phyloP scores from a whole-genome alignment of 2,797 vertebrate species.

The Falco naumanni region DNA sequence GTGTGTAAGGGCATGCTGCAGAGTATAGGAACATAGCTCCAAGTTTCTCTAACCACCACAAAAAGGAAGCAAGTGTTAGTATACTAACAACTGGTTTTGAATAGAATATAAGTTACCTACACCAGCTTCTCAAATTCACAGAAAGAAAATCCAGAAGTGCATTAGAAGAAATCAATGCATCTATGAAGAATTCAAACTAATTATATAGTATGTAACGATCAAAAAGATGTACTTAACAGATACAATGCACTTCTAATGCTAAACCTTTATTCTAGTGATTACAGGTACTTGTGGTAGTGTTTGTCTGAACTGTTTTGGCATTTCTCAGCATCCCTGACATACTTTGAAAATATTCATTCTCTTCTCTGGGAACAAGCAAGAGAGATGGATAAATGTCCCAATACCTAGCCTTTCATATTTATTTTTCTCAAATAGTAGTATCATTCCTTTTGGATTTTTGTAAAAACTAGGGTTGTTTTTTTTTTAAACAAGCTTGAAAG shows the following conservation, averaged over 20 bases:
- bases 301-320: not conserved
- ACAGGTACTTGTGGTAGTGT: not conserved
- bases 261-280: not conserved
- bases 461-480: not conserved
- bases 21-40: not conserved
- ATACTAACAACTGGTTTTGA: not conserved
- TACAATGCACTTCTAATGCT: not conserved
- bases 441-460: not conserved
- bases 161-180: not conserved
- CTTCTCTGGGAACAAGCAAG: not conserved
- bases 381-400: not conserved
- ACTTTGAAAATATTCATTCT: not conserved
- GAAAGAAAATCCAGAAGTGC: not conserved
- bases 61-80: not conserved
- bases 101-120: not conserved
- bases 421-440: not conserved
- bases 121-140: not conserved
- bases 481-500: not conserved
- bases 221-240: not conserved
- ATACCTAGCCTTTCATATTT: not conserved
- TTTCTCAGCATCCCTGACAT: not conserved
- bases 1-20: rapidly evolving
- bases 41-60: not conserved
- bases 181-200: not conserved
- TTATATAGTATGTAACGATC: not conserved